Evolutionary conservation across 2,113 vertebrate species (phyloP).

Genomic region (Ceyx cyanopectus): DNA sequence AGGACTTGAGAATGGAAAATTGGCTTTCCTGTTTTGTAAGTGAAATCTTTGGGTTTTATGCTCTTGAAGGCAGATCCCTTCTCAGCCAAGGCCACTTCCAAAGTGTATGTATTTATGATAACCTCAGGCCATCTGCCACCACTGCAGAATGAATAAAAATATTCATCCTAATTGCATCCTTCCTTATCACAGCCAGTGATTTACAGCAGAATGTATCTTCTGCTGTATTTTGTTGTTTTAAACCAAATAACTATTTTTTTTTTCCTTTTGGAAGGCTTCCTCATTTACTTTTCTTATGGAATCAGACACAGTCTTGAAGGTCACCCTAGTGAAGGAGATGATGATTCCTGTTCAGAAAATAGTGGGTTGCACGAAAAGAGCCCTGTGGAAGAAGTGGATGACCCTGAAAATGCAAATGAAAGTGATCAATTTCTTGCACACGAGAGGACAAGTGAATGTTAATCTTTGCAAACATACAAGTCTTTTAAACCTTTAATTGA

Average conservation of each 20-base stretch:
- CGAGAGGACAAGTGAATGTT: constrained; percentile 92
- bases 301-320: constrained; percentile 94
- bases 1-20: not conserved
- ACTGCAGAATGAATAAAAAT: constrained; percentile 56
- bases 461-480: not conserved
- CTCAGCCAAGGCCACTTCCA: constrained; percentile 45
- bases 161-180: constrained; percentile 31
- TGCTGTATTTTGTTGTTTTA: constrained; percentile 31
- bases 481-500: constrained; percentile 5
- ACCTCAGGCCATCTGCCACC: constrained; percentile 59
- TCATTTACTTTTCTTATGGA: constrained; percentile 96
- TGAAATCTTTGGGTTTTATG: not conserved
- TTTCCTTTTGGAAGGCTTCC: constrained; percentile 82
- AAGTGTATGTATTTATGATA: constrained; percentile 66
- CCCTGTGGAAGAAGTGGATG: constrained; percentile 66
- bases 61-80: not conserved
- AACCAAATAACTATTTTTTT: not conserved
- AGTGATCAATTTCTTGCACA: constrained; percentile 80
- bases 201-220: constrained; percentile 2
- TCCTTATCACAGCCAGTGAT: constrained; percentile 25
- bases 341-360: constrained; percentile 63
- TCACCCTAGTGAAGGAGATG: constrained; percentile 59
- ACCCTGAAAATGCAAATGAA: constrained; percentile 62
- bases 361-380: constrained; percentile 67
- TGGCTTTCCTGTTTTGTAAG: not conserved